These are phyloP conservation scores for Mimachlamys varia DNA, from an alignment of 2,888 invertebrate genomes.

Conservation along the genomic window DNA sequence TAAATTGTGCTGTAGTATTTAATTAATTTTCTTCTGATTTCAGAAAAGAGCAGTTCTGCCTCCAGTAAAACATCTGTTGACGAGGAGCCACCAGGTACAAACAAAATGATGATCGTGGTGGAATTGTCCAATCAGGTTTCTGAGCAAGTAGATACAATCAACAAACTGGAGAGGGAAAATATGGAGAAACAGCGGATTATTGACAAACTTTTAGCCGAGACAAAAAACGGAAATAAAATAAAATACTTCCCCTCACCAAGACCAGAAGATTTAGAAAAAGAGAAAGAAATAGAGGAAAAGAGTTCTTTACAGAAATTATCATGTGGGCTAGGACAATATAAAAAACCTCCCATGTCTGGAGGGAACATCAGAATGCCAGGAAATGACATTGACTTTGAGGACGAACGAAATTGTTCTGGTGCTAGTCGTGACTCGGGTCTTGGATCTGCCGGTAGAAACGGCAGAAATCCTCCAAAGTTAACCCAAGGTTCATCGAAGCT, in stretches of 20 bases:
- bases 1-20: too few species aligned
- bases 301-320: constrained; percentile 48
- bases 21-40: neutral
- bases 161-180: constrained; percentile 62
- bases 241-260: neutral
- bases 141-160: constrained; percentile 69
- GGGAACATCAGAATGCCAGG: neutral
- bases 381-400: constrained; percentile 47
- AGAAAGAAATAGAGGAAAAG: constrained; percentile 43
- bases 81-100: constrained; percentile 11
- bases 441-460: constrained; percentile 61
- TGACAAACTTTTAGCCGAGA: constrained; percentile 37
- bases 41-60: neutral
- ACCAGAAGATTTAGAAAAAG: neutral
- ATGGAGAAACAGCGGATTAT: constrained; percentile 65
- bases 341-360: constrained; percentile 24
- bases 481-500: constrained; percentile 4
- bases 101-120: constrained; percentile 69
- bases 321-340: constrained; percentile 40
- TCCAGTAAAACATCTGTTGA: neutral
- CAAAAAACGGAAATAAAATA: neutral
- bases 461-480: constrained; percentile 33
- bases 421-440: constrained; percentile 70
- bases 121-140: constrained; percentile 73
- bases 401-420: constrained; percentile 56